Conservation (phyloP, 2,797 vertebrate genomes). For the Sitta carolinensis region DNA sequence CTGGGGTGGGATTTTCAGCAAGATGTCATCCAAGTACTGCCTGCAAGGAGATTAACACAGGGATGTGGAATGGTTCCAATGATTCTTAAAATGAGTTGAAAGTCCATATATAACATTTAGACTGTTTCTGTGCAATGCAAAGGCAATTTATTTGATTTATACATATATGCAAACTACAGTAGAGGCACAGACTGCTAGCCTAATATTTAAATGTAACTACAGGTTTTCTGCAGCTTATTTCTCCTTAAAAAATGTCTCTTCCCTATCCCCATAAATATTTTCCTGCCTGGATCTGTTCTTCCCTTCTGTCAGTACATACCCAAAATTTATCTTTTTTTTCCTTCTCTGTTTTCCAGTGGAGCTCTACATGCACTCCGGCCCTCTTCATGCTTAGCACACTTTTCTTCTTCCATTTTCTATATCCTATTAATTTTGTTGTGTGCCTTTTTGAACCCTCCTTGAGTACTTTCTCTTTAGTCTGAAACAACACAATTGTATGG, state of each 20-base stretch:
- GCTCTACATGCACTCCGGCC: neutral
- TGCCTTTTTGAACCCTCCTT: neutral
- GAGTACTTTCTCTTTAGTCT: neutral
- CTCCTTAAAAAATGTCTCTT: neutral
- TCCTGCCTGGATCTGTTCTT: neutral
- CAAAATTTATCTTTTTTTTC: neutral
- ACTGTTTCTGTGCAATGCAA: neutral
- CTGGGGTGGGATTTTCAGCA: neutral
- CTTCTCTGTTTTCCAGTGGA: neutral
- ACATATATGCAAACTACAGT: neutral
- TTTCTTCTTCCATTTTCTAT: constrained; percentile 2
- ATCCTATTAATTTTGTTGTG: neutral
- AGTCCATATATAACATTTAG: neutral
- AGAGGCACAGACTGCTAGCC: neutral
- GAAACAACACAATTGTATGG: neutral
- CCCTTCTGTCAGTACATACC: neutral
- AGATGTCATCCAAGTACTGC: neutral
- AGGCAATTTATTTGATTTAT: constrained; percentile 12
- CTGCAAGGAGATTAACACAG: neutral
- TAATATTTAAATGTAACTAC: neutral
- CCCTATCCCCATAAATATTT: neutral
- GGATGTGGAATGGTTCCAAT: neutral
- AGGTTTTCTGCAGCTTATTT: neutral
- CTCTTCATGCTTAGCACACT: neutral
- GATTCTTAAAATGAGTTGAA: neutral